These are phyloP conservation scores for Nemotelus pantherinus DNA, from an alignment of 2,888 invertebrate species.

Conservation along the genomic window DNA sequence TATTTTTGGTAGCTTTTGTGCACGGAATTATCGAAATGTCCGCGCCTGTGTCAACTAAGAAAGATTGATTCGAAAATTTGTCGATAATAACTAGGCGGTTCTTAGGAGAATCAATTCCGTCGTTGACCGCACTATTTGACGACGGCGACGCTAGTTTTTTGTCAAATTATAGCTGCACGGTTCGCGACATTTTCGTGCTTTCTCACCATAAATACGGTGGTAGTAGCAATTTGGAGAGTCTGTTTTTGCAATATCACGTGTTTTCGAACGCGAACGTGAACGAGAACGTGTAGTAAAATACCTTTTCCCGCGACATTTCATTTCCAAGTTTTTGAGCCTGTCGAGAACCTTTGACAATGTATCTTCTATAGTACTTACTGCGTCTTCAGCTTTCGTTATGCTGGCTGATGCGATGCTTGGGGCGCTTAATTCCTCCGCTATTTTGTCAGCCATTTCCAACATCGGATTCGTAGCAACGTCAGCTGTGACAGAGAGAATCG, in stretches of 20 bases:
- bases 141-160: background rate
- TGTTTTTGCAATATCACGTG: background rate
- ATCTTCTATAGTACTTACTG: background rate
- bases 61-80: background rate
- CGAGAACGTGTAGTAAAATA: background rate
- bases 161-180: background rate
- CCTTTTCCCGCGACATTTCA: background rate
- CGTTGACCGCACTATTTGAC: background rate
- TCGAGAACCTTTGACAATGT: background rate
- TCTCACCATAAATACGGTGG: background rate
- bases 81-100: slow-evolving; percentile 11
- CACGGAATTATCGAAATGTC: slow-evolving; percentile 14
- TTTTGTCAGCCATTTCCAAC: background rate
- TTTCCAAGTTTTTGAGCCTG: background rate
- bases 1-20: background rate
- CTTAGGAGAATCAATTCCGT: background rate
- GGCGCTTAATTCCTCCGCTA: background rate
- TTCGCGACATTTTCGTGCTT: background rate
- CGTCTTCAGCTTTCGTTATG: background rate
- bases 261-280: background rate
- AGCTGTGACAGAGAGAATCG: background rate
- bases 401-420: background rate
- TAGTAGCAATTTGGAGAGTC: background rate
- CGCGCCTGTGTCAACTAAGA: slow-evolving; percentile 16
- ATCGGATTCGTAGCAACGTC: background rate